Evolutionary conservation across 2,113 vertebrate genomes (phyloP).

Genomic region (Orcinus orca): DNA sequence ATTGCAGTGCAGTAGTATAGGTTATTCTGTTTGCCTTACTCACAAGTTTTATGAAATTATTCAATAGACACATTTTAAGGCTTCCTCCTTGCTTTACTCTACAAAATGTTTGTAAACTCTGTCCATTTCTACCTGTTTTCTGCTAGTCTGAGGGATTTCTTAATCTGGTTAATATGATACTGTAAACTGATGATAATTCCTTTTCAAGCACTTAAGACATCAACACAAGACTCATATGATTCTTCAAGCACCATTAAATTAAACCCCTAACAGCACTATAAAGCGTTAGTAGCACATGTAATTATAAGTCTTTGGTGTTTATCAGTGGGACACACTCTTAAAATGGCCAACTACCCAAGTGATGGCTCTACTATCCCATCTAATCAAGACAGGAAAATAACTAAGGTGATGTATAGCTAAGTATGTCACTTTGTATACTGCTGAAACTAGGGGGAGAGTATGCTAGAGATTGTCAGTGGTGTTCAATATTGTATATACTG

Average conservation of each 20-base stretch:
- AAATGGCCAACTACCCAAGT: conserved; percentile 24
- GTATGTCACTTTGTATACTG: neutral
- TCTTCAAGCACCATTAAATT: conserved; percentile 73
- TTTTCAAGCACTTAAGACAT: conserved; percentile 62
- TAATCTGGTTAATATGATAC: conserved; percentile 43
- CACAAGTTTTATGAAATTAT: neutral
- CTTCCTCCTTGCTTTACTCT: neutral
- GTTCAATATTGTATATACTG: neutral
- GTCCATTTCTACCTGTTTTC: neutral
- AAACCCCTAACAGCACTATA: conserved; percentile 57
- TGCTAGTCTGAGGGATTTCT: conserved; percentile 47
- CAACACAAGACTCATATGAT: conserved; percentile 67
- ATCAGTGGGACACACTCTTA: conserved; percentile 57
- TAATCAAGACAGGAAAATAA: conserved; percentile 21
- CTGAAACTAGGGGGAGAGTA: neutral
- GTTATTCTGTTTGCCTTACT: neutral
- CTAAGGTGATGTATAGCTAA: neutral
- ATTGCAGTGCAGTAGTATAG: neutral
- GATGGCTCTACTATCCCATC: conserved; percentile 46
- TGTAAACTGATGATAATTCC: conserved; percentile 61
- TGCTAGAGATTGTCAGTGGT: neutral
- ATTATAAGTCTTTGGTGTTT: conserved; percentile 65
- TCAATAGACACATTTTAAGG: neutral
- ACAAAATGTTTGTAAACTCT: conserved; percentile 20
- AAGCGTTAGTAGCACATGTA: conserved; percentile 61